phyloP scores from a whole-genome alignment of 2,797 vertebrate genomes.

The Trachurus trachurus region DNA sequence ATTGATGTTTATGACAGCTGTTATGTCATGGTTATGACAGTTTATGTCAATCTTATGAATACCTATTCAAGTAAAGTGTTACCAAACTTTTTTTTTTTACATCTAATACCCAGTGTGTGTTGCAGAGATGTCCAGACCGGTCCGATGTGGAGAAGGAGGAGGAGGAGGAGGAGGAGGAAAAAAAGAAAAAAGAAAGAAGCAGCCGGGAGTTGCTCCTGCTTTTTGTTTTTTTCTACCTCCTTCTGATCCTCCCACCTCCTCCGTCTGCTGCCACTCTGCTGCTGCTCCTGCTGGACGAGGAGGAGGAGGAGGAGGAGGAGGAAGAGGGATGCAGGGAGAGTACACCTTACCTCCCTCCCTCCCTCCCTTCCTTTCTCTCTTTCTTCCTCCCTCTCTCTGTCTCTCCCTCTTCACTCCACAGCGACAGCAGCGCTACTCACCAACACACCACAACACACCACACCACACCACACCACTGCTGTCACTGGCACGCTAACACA shows the following conservation, averaged over 20 bases:
- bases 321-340: slow-evolving; percentile 84
- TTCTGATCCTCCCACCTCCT: slow-evolving; percentile 77
- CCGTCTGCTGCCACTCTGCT: slow-evolving; percentile 73
- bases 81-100: too few species aligned
- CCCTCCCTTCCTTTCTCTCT: slow-evolving; percentile 37
- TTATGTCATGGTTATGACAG: too few species aligned
- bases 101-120: neutral
- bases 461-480: slow-evolving; percentile 71
- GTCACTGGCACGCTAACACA: slow-evolving; percentile 65
- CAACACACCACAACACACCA: slow-evolving; percentile 70
- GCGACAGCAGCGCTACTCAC: slow-evolving; percentile 73
- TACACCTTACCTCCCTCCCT: slow-evolving; percentile 87
- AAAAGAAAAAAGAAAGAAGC: neutral
- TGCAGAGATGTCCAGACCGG: neutral
- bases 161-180: slow-evolving; percentile 15
- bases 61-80: too few species aligned
- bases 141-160: neutral
- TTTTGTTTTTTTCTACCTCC: slow-evolving; percentile 58
- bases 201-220: slow-evolving; percentile 48
- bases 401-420: slow-evolving; percentile 72
- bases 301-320: slow-evolving; percentile 58
- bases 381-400: slow-evolving; percentile 64
- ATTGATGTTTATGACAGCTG: too few species aligned
- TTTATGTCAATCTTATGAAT: too few species aligned
- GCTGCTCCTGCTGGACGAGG: slow-evolving; percentile 63